Evolutionary conservation across 2,888 invertebrate genomes (phyloP), one percentile per base, ranked within the genome.

Genomic region (Nymphalis c-album): DNA sequence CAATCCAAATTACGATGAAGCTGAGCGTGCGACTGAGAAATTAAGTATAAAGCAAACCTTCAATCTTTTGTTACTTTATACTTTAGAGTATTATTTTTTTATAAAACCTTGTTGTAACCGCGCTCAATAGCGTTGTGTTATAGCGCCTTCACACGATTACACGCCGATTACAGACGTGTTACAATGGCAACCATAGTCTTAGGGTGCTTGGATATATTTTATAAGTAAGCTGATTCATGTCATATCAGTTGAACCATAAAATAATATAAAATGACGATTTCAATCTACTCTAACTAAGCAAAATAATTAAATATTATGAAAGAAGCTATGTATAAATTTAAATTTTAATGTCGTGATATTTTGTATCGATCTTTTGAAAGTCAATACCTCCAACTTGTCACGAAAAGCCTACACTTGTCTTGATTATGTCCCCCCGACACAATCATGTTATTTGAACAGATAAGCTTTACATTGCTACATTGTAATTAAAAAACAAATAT

Each of bases 21-120:
- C 79, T 82, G 83, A 88, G 87, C 90, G 89, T 90, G 90, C 83
- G 88, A 86, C 85, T 90, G 85, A 85, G 87, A 90, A 87, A 88
- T 90, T 86, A 86, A 86, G 85, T 84, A 87, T 90, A 86, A 86
- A 86, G 85, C 84, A 87, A 89, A 84, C 84, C 84, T 87, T 85
- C 85, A 86, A 85, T 85, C 85, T 89, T 90, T 90, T 88, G 88
- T 90, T 87, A 78, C 81, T 82, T 79, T 81, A 84, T 85, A 78
- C 81, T 82, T 79, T 81, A 84, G 85, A 84, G 80, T 84, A 86
- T 88, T 83, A 84, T 79, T 86, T 85, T 85, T 85, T 83, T 81
- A 78, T 83, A 83, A 83, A 88, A 87, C 90, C 90, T 91, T 90
- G 91, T 80, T 78, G 82, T 82, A 80, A 80, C 85, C 78, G 79